phyloP scores from a whole-genome alignment of 2,888 invertebrate genomes.

The Chirona hameri region DNA sequence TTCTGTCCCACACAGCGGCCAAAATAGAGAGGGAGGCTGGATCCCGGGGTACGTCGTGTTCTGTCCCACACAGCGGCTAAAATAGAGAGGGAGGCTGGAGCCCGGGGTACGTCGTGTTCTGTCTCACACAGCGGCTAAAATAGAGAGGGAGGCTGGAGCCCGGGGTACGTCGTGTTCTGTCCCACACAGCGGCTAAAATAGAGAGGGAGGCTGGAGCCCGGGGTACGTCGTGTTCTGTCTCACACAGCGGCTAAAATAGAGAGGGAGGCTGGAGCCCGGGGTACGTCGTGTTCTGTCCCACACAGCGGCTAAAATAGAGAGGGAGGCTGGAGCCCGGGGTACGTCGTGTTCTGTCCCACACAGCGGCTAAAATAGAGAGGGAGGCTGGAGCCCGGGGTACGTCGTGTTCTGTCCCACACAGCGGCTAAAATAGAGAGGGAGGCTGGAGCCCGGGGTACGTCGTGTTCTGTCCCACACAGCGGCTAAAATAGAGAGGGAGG shows the following conservation, averaged over 20 bases:
- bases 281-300: neutral
- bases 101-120: neutral
- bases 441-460: neutral
- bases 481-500: neutral
- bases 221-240: neutral
- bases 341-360: neutral
- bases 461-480: neutral
- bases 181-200: too few relatives aligned
- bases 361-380: neutral
- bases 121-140: neutral
- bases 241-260: neutral
- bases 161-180: too few relatives aligned
- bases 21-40: neutral
- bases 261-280: neutral
- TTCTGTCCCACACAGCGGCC: neutral
- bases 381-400: neutral
- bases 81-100: neutral
- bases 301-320: neutral
- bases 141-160: neutral
- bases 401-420: too few relatives aligned
- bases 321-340: neutral
- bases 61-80: neutral
- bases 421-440: too few relatives aligned
- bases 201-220: neutral
- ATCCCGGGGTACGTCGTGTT: neutral